A percentile compares a stretch with the other conserved stretches of the same genome.
Evolutionary conservation across 2,797 vertebrate genomes (phyloP).

Genomic region (Lateolabrax maculatus): DNA sequence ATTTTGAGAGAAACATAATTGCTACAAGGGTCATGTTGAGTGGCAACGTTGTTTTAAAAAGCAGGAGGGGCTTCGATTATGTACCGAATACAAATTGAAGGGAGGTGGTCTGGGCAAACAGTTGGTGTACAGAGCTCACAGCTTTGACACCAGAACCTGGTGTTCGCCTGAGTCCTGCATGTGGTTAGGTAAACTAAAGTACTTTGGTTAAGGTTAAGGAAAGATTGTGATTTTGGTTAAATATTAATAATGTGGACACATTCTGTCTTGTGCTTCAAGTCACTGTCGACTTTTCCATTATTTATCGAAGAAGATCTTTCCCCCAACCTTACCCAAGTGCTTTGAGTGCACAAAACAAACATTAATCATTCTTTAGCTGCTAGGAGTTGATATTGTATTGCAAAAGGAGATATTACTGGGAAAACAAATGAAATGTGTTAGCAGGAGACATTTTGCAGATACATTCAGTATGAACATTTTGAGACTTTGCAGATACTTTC

Average conservation of each 20-base stretch:
- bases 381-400: neutral
- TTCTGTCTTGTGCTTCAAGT: neutral
- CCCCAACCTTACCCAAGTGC: neutral
- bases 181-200: neutral
- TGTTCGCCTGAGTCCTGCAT: no score
- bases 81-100: neutral
- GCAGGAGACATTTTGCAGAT: no score
- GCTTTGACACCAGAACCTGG: neutral
- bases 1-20: neutral
- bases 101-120: neutral
- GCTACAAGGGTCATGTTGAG: neutral
- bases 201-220: neutral
- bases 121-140: constrained; percentile 1
- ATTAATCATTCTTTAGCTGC: neutral
- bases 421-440: constrained; percentile 12
- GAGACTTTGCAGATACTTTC: neutral
- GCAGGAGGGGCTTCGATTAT: neutral
- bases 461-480: constrained; percentile 23
- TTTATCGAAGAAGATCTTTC: neutral
- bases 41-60: neutral
- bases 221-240: neutral
- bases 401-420: neutral
- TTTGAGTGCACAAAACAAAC: neutral
- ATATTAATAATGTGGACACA: neutral
- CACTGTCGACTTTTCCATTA: neutral